phyloP scores from a whole-genome alignment of 2,113 vertebrate species.

The Cepphus grylle region DNA sequence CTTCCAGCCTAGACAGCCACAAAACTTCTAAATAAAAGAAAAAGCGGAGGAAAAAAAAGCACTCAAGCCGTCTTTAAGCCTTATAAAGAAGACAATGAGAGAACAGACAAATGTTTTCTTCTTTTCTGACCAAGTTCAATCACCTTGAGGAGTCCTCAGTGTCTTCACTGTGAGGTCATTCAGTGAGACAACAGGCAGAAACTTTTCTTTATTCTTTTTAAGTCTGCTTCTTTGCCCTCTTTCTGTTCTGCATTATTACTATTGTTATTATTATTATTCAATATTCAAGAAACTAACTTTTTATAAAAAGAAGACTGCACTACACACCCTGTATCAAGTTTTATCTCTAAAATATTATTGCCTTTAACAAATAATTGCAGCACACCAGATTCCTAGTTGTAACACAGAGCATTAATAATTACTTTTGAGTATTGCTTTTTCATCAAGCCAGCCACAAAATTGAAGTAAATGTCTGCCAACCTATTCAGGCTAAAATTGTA shows the following conservation, averaged over 20 bases:
- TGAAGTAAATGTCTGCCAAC: not conserved
- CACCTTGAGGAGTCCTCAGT: not conserved
- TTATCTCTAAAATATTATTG: not conserved
- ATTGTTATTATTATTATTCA: not conserved
- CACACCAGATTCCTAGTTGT: not conserved
- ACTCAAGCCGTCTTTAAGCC: not conserved
- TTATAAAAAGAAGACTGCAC: not conserved
- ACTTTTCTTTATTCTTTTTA: not conserved
- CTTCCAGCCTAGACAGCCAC: not conserved
- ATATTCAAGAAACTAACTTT: not conserved
- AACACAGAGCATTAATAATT: not conserved
- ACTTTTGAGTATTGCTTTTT: not conserved
- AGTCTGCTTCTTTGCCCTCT: not conserved
- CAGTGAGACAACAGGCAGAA: not conserved
- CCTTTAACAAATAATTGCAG: not conserved
- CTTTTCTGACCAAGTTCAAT: not conserved
- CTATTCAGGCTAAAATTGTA: not conserved
- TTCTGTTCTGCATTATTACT: not conserved
- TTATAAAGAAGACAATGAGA: not conserved
- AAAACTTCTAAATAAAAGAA: not conserved
- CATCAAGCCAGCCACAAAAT: not conserved
- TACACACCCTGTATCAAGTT: accelerated
- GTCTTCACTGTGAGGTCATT: not conserved
- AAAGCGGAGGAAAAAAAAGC: not conserved
- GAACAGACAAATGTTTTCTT: not conserved